Evolutionary conservation across 2,888 invertebrate genomes (phyloP).

Genomic region (Heliconius cydno): DNA sequence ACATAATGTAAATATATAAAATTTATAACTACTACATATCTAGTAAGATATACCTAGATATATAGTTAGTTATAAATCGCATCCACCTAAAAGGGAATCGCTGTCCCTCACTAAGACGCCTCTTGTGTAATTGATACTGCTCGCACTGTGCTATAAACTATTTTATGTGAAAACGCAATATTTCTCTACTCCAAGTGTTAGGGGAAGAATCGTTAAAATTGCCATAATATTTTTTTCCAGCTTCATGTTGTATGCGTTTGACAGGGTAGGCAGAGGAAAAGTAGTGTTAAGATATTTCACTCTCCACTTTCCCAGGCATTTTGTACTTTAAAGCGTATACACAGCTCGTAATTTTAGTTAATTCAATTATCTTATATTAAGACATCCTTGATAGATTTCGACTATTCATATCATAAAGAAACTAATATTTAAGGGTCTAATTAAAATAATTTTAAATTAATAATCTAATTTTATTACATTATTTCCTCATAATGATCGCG

Average conservation of each 20-base stretch:
- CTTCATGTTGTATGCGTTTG: background rate
- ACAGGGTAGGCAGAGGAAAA: background rate
- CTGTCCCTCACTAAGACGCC: conserved; percentile 55
- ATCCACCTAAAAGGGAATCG: conserved; percentile 63
- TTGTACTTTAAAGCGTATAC: too few relatives aligned
- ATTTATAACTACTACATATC: background rate
- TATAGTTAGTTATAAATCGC: conserved; percentile 50
- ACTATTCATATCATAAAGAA: too few relatives aligned
- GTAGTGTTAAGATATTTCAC: background rate
- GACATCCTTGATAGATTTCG: too few relatives aligned
- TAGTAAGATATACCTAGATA: background rate
- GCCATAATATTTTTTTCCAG: background rate
- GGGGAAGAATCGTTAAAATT: conserved; percentile 8
- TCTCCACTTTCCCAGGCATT: background rate
- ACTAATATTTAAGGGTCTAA: too few relatives aligned
- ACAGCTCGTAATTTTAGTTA: too few relatives aligned
- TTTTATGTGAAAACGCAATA: conserved; percentile 27
- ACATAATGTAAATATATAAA: background rate
- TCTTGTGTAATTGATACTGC: conserved; percentile 40
- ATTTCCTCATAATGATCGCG: background rate
- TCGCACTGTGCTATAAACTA: conserved; percentile 23
- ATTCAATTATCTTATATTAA: too few relatives aligned
- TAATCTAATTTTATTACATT: too few relatives aligned
- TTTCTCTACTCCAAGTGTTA: conserved; percentile 5
- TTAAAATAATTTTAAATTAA: background rate